Percentiles rank a stretch among this genome's conserved stretches.
Conservation (phyloP, 2,888 invertebrate species). For the Oasisia sp. region DNA sequence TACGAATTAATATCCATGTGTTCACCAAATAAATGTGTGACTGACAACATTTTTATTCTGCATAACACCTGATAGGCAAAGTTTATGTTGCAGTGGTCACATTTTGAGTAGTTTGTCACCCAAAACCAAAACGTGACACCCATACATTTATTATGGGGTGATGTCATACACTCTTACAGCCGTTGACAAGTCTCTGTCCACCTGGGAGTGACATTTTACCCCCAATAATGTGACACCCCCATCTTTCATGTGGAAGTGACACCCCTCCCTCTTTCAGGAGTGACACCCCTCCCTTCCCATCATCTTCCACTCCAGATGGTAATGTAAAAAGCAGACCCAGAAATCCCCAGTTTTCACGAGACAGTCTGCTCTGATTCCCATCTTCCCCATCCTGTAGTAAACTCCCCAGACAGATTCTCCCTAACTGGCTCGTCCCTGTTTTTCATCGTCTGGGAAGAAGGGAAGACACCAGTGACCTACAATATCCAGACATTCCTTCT, state of each 20-base stretch:
- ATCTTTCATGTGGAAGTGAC: too few species aligned
- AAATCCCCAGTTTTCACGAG: background rate
- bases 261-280: background rate
- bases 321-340: background rate
- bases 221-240: background rate
- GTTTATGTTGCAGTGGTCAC: too few species aligned
- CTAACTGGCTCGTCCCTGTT: background rate
- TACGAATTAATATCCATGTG: too few species aligned
- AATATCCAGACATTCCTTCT: background rate
- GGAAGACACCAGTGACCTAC: background rate
- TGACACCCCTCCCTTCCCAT: background rate
- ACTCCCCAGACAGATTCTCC: background rate
- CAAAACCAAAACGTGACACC: too few species aligned
- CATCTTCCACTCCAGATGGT: background rate
- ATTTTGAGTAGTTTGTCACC: too few species aligned
- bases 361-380: background rate
- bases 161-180: too few species aligned
- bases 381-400: background rate
- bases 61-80: too few species aligned
- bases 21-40: too few species aligned
- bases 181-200: background rate
- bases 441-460: background rate
- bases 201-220: background rate
- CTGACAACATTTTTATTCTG: too few species aligned
- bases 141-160: background rate